A percentile compares a stretch with the other conserved stretches of the same genome.
Evolutionary conservation across 2,113 vertebrate species (phyloP).

Genomic region (Dicentrarchus labrax): DNA sequence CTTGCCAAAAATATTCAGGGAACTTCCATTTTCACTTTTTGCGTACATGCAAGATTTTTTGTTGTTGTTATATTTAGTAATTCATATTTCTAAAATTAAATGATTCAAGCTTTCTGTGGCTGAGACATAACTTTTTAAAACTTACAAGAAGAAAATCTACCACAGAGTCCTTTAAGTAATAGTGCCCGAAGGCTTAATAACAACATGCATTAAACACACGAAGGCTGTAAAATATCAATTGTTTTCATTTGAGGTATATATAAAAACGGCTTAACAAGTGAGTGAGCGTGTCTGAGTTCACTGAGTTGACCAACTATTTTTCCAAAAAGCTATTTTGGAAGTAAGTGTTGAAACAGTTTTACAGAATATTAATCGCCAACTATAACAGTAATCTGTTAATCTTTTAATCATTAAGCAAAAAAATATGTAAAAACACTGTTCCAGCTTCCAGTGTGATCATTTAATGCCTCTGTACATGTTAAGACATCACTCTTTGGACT

Average conservation of each 20-base stretch:
- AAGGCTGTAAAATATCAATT: not conserved
- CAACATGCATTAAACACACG: not conserved
- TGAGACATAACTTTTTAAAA: not conserved
- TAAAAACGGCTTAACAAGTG: not conserved
- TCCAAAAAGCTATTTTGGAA: not conserved
- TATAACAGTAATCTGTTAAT: not conserved
- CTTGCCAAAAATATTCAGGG: constrained; percentile 33
- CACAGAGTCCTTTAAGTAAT: not conserved
- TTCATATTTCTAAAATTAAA: not conserved
- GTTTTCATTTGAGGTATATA: not conserved
- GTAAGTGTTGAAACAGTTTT: not conserved
- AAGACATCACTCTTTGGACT: not conserved
- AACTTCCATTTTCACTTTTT: constrained; percentile 19
- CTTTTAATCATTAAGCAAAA: not conserved
- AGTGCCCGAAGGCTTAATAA: not conserved
- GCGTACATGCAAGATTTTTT: not conserved
- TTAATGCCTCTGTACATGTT: too few relatives aligned
- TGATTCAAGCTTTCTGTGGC: not conserved
- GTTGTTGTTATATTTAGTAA: not conserved
- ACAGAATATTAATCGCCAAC: not conserved
- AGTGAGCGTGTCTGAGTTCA: not conserved
- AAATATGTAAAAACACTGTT: not conserved
- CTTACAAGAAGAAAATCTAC: not conserved
- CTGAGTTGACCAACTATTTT: not conserved
- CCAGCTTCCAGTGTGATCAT: not conserved